A percentile compares a stretch with the other conserved stretches of the same genome.
phyloP scores from a whole-genome alignment of 2,113 vertebrate genomes.

The Oriolus oriolus region DNA sequence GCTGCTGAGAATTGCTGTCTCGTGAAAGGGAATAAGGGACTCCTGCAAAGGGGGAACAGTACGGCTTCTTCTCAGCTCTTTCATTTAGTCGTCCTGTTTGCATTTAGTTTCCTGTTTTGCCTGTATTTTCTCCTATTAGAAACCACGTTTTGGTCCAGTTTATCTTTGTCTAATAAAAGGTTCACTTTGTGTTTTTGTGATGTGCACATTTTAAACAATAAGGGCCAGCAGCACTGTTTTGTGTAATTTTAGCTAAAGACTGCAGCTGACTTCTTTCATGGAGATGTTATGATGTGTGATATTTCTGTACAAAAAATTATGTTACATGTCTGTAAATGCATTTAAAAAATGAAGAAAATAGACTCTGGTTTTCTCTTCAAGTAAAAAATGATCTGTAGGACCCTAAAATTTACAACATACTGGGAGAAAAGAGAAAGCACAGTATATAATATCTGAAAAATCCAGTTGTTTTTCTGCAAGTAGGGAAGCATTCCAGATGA shows the following conservation, averaged over 20 bases:
- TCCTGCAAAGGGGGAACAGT: background rate
- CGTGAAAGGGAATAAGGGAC: background rate
- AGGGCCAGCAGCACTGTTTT: background rate
- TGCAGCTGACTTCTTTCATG: background rate
- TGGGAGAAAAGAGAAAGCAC: background rate
- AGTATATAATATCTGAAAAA: background rate
- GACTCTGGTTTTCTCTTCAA: background rate
- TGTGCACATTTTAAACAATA: background rate
- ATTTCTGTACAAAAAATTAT: background rate
- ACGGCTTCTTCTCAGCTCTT: background rate
- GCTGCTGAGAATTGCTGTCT: background rate
- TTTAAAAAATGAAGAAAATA: background rate
- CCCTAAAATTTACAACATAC: background rate
- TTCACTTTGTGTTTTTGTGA: background rate
- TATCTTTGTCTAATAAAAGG: background rate
- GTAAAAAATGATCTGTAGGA: background rate
- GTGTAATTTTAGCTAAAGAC: background rate
- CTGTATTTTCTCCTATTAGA: background rate
- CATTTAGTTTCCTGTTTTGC: too few species aligned
- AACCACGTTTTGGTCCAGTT: background rate
- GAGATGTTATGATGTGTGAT: background rate
- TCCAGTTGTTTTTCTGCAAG: background rate
- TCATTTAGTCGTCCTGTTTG: background rate
- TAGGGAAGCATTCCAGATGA: background rate
- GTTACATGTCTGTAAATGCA: background rate